phyloP scores from a whole-genome alignment of 2,113 vertebrate genomes.

The Genyomyrus donnyi region DNA sequence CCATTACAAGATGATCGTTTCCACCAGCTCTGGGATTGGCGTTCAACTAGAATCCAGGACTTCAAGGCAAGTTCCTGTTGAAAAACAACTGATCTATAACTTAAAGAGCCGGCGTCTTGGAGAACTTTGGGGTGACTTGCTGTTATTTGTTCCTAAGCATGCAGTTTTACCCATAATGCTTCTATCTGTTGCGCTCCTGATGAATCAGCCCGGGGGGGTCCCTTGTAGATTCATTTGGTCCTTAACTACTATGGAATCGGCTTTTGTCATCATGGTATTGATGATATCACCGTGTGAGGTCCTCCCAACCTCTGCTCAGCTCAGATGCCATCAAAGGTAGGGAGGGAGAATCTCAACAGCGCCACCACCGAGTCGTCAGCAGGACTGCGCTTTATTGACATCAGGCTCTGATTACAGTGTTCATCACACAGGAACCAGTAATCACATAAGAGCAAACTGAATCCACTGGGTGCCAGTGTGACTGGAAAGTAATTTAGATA shows the following conservation, averaged over 20 bases:
- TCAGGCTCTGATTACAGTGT: neutral
- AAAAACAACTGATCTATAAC: neutral
- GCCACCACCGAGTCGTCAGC: neutral
- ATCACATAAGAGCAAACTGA: conserved; percentile 13
- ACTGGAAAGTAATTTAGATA: conserved; percentile 25
- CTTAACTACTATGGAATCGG: neutral
- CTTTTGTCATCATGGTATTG: neutral
- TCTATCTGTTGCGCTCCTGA: neutral
- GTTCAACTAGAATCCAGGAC: neutral
- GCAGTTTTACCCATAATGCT: neutral
- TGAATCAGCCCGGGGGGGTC: neutral
- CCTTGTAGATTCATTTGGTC: neutral
- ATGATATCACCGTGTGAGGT: neutral
- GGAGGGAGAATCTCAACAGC: neutral
- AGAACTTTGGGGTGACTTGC: neutral
- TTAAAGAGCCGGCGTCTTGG: neutral
- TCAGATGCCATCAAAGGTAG: neutral
- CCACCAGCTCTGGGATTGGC: neutral
- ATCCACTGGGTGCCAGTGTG: conserved; percentile 15
- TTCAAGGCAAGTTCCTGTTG: neutral
- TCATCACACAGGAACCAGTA: conserved; percentile 13
- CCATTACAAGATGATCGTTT: neutral
- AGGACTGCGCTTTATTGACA: neutral
- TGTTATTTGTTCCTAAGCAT: neutral
- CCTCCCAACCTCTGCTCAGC: neutral